Percentiles rank a stretch among this genome's conserved stretches.
phyloP scores from a whole-genome alignment of 2,888 invertebrate genomes.

The Nycteola revayana region DNA sequence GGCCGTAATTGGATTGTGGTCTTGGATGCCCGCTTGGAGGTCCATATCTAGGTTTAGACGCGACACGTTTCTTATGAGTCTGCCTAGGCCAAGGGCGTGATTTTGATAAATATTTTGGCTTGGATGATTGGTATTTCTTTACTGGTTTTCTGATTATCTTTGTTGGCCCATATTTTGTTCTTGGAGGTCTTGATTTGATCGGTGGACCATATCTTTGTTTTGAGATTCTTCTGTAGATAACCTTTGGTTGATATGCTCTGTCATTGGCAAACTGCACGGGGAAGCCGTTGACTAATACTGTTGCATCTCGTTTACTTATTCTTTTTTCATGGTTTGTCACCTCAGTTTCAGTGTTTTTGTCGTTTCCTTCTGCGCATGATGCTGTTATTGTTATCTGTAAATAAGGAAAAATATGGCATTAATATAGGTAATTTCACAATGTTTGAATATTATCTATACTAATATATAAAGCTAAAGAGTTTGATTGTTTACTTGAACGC shows the following conservation, averaged over 20 bases:
- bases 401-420: no score
- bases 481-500: no score
- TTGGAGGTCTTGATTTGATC: constrained; percentile 43
- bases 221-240: constrained; percentile 50
- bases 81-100: no score
- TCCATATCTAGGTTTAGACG: constrained; percentile 37
- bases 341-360: constrained; percentile 30
- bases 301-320: constrained; percentile 50
- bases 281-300: constrained; percentile 50
- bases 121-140: constrained; percentile 48
- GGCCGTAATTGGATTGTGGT: constrained; percentile 21
- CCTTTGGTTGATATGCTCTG: constrained; percentile 45
- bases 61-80: constrained; percentile 8
- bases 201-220: constrained; percentile 42
- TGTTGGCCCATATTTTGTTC: constrained; percentile 41
- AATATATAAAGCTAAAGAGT: no score
- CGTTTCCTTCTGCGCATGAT: constrained; percentile 40
- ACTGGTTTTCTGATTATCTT: constrained; percentile 41
- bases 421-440: no score
- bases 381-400: constrained; percentile 61
- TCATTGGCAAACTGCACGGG: constrained; percentile 33
- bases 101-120: constrained; percentile 9
- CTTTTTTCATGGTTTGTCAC: constrained; percentile 26
- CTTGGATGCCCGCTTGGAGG: constrained; percentile 35
- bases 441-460: no score